Evolutionary conservation across 1,140 invertebrate species (phyloP).

Genomic region (Formica exsecta): DNA sequence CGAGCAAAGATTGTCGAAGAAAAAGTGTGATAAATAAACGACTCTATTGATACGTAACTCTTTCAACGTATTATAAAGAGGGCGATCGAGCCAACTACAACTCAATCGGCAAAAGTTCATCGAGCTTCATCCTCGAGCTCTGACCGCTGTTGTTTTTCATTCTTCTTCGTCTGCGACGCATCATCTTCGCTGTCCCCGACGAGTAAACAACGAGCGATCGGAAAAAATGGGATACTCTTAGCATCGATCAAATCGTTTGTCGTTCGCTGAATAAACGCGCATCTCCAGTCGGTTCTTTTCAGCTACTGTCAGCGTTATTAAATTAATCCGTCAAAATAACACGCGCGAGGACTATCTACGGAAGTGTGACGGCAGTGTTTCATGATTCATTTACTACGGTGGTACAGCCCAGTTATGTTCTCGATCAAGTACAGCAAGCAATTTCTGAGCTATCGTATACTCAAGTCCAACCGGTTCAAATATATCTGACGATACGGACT

Average conservation of each 20-base stretch:
- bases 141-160: background rate
- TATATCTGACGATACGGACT: conserved; percentile 87
- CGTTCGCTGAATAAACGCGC: background rate
- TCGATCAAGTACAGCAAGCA: conserved; percentile 87
- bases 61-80: background rate
- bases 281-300: background rate
- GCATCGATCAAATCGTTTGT: conserved; percentile 9
- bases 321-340: conserved; percentile 11
- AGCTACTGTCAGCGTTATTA: background rate
- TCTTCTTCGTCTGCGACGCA: conserved; percentile 2
- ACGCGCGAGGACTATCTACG: background rate
- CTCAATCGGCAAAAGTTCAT: conserved; percentile 25
- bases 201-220: conserved; percentile 1
- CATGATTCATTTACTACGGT: conserved; percentile 49
- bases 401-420: conserved; percentile 83
- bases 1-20: background rate
- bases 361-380: conserved; percentile 45
- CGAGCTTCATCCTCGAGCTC: background rate
- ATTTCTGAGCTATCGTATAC: conserved; percentile 86
- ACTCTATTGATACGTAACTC: background rate
- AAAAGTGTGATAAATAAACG: conserved; percentile 28
- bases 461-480: conserved; percentile 86
- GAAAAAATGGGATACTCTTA: conserved; percentile 56
- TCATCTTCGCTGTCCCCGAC: background rate
- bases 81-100: background rate